Percentiles rank a stretch among this genome's conserved stretches.
Evolutionary conservation across 2,797 vertebrate genomes (phyloP).

Genomic region (Helostoma temminkii): DNA sequence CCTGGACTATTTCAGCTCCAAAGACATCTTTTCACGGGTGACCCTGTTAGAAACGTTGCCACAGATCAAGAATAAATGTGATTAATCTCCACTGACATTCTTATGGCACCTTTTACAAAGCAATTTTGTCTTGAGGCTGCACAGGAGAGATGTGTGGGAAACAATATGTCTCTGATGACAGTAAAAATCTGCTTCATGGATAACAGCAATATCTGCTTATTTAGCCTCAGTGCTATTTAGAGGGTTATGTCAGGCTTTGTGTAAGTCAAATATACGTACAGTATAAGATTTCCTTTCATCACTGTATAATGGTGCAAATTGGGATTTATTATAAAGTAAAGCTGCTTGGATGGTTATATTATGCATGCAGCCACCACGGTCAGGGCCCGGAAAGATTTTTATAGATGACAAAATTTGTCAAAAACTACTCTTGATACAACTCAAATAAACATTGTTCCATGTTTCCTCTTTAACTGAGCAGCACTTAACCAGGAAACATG

Average conservation of each 20-base stretch:
- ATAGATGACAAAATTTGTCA: too few relatives aligned
- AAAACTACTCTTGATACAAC: neutral
- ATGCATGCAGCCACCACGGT: too few relatives aligned
- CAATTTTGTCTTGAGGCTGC: slow-evolving; percentile 59
- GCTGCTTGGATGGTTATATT: too few relatives aligned
- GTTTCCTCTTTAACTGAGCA: neutral
- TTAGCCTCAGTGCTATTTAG: slow-evolving; percentile 50
- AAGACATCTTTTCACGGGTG: slow-evolving; percentile 65
- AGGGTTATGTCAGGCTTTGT: slow-evolving; percentile 31
- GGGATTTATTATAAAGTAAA: too few relatives aligned
- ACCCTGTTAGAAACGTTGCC: slow-evolving; percentile 65
- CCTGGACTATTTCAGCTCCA: slow-evolving; percentile 34
- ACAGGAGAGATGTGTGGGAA: slow-evolving; percentile 71
- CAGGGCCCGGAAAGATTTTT: too few relatives aligned
- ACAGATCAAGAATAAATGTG: slow-evolving; percentile 68
- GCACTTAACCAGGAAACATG: neutral
- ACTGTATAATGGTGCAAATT: slow-evolving; percentile 25
- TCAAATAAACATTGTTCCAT: neutral
- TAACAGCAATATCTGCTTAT: slow-evolving; percentile 63
- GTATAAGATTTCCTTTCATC: slow-evolving; percentile 21
- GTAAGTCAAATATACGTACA: slow-evolving; percentile 47
- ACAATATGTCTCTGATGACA: slow-evolving; percentile 68
- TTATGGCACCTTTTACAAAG: slow-evolving; percentile 59
- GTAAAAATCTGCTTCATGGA: slow-evolving; percentile 58
- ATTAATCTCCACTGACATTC: slow-evolving; percentile 64